Conservation (phyloP, 2,113 vertebrate species). For the Aptenodytes forsteri region DNA sequence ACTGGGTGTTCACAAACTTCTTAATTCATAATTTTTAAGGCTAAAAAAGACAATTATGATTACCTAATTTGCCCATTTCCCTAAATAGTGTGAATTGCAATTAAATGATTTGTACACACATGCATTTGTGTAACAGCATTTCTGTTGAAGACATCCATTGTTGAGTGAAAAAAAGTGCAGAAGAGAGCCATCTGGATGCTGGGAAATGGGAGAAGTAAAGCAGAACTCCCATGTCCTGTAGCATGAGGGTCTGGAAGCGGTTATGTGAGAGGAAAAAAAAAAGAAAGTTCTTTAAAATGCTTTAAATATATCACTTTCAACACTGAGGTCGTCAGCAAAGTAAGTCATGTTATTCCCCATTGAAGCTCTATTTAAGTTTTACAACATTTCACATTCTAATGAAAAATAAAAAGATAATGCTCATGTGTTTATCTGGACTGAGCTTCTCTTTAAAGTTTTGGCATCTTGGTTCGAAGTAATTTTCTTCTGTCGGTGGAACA, state of each 20-base stretch:
- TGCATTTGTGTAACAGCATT: not conserved
- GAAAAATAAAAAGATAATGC: not conserved
- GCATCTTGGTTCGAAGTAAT: not conserved
- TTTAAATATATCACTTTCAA: not conserved
- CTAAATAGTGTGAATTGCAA: not conserved
- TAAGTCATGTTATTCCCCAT: not conserved
- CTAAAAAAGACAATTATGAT: not conserved
- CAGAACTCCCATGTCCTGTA: not conserved
- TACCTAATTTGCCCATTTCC: not conserved
- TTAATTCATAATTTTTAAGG: not conserved
- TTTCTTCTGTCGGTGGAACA: not conserved
- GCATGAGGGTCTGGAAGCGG: not conserved
- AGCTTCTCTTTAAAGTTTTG: not conserved
- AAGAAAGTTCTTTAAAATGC: not conserved
- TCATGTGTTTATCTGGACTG: not conserved
- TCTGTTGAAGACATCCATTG: not conserved
- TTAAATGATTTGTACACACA: not conserved
- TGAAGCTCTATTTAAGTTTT: not conserved
- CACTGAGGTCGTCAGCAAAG: not conserved
- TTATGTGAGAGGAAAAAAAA: not conserved
- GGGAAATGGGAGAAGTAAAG: not conserved
- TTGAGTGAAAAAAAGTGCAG: not conserved
- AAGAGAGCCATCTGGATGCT: not conserved
- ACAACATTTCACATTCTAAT: not conserved
- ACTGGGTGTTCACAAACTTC: not conserved